Conservation (phyloP, 2,113 vertebrate species). For the Centropus bengalensis region DNA sequence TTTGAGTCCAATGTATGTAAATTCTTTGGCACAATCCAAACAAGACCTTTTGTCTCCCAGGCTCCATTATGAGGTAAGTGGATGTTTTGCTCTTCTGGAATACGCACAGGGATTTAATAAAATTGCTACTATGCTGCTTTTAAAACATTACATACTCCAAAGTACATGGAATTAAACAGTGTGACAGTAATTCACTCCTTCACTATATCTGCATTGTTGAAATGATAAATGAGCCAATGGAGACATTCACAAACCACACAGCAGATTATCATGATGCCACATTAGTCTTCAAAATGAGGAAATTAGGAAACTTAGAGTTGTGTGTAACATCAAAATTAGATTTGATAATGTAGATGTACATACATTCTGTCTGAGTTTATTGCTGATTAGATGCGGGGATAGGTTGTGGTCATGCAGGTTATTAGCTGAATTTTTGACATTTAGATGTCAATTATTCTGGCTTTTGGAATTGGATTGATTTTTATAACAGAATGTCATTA, state of each 20-base stretch:
- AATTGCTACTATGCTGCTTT: not conserved
- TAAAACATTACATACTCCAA: not conserved
- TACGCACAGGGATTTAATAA: not conserved
- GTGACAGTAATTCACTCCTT: not conserved
- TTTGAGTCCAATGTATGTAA: not conserved
- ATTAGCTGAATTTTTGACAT: constrained; percentile 49
- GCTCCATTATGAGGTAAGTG: not conserved
- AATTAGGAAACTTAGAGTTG: not conserved
- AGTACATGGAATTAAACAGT: not conserved
- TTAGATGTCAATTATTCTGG: not conserved
- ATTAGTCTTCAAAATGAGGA: not conserved
- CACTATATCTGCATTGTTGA: not conserved
- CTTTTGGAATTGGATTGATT: constrained; percentile 26
- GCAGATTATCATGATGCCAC: not conserved
- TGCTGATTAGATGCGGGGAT: not conserved
- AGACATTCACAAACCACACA: not conserved
- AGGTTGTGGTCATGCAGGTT: not conserved
- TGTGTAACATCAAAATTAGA: not conserved
- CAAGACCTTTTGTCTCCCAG: not conserved
- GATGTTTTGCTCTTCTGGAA: not conserved
- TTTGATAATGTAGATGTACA: not conserved
- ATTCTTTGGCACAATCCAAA: not conserved
- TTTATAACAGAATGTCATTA: constrained; percentile 47
- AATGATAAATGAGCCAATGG: not conserved
- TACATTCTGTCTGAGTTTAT: not conserved